Conservation (phyloP, 2,113 vertebrate species). For the Muntiacus muntjak region DNA sequence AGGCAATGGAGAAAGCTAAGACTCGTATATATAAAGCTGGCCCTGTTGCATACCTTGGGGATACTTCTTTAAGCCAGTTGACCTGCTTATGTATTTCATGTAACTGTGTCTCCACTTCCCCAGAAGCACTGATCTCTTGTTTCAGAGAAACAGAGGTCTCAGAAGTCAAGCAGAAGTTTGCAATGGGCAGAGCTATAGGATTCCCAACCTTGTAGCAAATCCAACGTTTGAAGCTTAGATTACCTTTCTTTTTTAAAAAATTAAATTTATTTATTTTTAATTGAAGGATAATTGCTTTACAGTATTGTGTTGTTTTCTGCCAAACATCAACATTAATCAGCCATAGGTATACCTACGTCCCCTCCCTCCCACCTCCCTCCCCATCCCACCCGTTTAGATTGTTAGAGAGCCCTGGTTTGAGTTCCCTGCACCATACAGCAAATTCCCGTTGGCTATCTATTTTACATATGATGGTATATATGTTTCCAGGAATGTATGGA, state of each 20-base stretch:
- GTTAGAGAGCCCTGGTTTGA: neutral
- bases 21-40: neutral
- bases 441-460: neutral
- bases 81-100: neutral
- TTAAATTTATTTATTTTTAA: neutral
- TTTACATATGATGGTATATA: neutral
- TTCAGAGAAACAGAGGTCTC: neutral
- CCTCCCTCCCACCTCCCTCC: neutral
- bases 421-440: neutral
- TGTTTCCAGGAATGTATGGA: neutral
- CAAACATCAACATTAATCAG: neutral
- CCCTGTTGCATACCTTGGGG: neutral
- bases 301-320: neutral
- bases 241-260: neutral
- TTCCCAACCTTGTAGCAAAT: neutral
- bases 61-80: neutral
- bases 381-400: neutral
- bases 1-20: neutral
- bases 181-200: neutral
- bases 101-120: neutral
- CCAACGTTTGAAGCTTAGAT: neutral
- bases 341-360: neutral
- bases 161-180: neutral
- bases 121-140: neutral
- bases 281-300: neutral